A percentile compares a stretch with the other conserved stretches of the same genome.
Evolutionary conservation across 2,888 invertebrate species (phyloP).

Genomic region (Limenitis camilla): DNA sequence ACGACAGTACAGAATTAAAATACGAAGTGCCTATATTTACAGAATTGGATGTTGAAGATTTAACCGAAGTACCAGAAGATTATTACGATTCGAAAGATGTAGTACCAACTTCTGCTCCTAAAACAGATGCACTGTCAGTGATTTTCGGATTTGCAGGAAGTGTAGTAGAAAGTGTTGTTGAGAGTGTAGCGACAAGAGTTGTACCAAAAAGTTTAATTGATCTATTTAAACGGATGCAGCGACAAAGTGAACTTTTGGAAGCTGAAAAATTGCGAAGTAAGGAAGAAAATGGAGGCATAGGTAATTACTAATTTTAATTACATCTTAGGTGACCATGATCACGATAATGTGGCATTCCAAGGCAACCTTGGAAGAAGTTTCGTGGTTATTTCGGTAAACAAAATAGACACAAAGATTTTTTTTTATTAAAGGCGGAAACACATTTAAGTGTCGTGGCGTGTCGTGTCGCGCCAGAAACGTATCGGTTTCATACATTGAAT

Average conservation of each 20-base stretch:
- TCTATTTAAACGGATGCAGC: conserved; percentile 63
- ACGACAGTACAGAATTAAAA: conserved; percentile 32
- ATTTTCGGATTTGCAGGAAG: conserved; percentile 66
- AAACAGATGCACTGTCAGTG: conserved; percentile 59
- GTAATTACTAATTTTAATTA: conserved; percentile 35
- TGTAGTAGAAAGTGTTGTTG: conserved; percentile 62
- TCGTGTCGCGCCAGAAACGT: too few species aligned
- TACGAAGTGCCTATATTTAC: conserved; percentile 53
- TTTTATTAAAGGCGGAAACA: too few species aligned
- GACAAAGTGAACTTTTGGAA: conserved; percentile 62
- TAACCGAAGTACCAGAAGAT: conserved; percentile 57
- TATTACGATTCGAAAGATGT: conserved; percentile 64
- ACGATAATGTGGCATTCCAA: too few species aligned
- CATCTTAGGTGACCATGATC: too few species aligned
- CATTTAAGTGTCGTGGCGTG: too few species aligned
- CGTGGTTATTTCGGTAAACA: too few species aligned
- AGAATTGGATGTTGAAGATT: conserved; percentile 51
- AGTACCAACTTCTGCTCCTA: conserved; percentile 57
- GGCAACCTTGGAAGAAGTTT: too few species aligned
- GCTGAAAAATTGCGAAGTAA: conserved; percentile 61
- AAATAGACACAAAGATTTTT: too few species aligned
- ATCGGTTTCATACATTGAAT: too few species aligned
- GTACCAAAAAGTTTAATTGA: conserved; percentile 63
- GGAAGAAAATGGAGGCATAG: conserved; percentile 68
- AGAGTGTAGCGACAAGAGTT: conserved; percentile 61